A percentile compares a stretch with the other conserved stretches of the same genome.
Evolutionary conservation across 2,797 vertebrate species (phyloP).

Genomic region (Geotria australis): DNA sequence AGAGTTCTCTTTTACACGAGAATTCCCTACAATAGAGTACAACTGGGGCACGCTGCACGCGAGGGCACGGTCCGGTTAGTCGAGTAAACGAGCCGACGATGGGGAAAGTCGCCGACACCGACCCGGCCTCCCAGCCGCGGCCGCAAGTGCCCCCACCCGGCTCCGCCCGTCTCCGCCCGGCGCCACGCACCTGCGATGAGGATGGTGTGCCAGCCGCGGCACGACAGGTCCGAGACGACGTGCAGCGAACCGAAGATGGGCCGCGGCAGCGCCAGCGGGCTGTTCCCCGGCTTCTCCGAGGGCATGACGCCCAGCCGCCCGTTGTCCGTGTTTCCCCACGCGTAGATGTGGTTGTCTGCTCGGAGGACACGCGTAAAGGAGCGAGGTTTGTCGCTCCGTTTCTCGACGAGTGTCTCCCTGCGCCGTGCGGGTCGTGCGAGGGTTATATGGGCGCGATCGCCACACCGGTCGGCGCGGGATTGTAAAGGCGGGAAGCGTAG

Average conservation of each 20-base stretch:
- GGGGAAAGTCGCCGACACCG: not conserved
- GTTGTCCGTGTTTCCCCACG: conserved; percentile 92
- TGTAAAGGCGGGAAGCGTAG: too few relatives aligned
- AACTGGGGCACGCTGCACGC: too few relatives aligned
- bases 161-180: too few relatives aligned
- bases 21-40: too few relatives aligned
- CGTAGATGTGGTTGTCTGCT: conserved; percentile 89
- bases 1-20: too few relatives aligned
- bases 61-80: too few relatives aligned
- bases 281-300: conserved; percentile 50
- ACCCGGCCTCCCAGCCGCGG: not conserved
- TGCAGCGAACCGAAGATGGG: conserved; percentile 92
- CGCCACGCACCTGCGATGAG: conserved; percentile 56
- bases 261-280: conserved; percentile 72
- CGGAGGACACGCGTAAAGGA: conserved; percentile 1
- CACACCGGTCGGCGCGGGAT: too few relatives aligned
- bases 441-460: too few relatives aligned
- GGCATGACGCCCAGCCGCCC: conserved; percentile 82
- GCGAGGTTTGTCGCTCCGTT: not conserved
- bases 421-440: too few relatives aligned
- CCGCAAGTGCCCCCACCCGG: not conserved
- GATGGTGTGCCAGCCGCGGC: conserved; percentile 83
- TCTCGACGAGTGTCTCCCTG: too few relatives aligned
- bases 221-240: conserved; percentile 74
- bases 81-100: not conserved